Conservation (phyloP, 2,797 vertebrate species). For the Morelia viridis region DNA sequence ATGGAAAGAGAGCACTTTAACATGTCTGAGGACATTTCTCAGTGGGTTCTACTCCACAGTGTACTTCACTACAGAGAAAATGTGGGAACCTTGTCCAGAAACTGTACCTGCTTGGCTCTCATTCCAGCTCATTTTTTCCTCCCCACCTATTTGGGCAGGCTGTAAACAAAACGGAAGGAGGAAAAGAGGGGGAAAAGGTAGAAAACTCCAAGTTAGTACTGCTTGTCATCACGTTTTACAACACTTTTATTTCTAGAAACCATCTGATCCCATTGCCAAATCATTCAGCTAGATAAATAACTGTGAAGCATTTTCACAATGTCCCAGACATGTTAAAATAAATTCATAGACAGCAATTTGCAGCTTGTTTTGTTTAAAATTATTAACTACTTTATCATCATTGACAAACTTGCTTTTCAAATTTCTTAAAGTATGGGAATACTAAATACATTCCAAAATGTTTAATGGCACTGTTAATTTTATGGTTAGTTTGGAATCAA, state of each 20-base stretch:
- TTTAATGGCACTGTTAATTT: slow-evolving; percentile 75
- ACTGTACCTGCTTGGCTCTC: neutral
- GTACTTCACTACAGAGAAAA: neutral
- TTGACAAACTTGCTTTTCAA: slow-evolving; percentile 72
- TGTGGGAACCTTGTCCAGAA: neutral
- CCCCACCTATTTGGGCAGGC: neutral
- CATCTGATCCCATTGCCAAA: slow-evolving; percentile 46
- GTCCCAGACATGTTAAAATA: slow-evolving; percentile 26
- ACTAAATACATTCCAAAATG: slow-evolving; percentile 66
- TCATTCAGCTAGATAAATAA: slow-evolving; percentile 21
- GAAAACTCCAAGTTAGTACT: neutral
- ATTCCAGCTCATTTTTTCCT: neutral
- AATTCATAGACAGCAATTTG: slow-evolving; percentile 44
- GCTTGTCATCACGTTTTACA: slow-evolving; percentile 16
- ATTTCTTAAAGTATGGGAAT: slow-evolving; percentile 62
- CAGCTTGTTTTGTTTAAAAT: slow-evolving; percentile 63
- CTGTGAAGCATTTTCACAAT: slow-evolving; percentile 17
- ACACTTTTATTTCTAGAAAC: slow-evolving; percentile 41
- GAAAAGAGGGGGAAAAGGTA: neutral
- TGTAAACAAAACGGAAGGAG: neutral
- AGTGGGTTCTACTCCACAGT: neutral
- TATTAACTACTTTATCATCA: slow-evolving; percentile 50
- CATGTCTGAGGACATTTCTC: neutral
- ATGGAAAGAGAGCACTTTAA: neutral
- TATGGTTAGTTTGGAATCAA: slow-evolving; percentile 62